Base-by-base conservation (phyloP, 2,797 vertebrate genomes). In the Capromys pilorides region DNA sequence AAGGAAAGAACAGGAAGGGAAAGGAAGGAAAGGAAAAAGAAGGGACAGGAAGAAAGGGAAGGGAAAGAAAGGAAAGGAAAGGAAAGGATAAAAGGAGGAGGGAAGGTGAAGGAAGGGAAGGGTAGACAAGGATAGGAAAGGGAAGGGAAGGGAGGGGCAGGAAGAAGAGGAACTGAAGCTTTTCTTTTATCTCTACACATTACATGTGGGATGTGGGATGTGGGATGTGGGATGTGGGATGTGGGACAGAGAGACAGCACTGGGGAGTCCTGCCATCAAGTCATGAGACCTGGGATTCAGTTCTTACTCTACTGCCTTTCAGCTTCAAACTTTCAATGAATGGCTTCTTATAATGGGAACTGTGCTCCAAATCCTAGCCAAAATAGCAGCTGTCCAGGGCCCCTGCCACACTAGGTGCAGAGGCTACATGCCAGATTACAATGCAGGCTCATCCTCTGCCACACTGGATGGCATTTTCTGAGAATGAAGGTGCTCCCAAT, bases 1-100 rank as follows among this genome's bases (percentile, higher is more conserved):
- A 12, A 54, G 33, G 10, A 2, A 6, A 5, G 1, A n/a, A n/a
- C n/a, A n/a, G n/a, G n/a, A n/a, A n/a, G n/a, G 10, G 12, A 4
- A 26, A 31, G 12, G 8, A 12, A 66, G 28, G 26, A 28, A 6
- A 61, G 59, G 57, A 6, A 22, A 26, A 9, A 10, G 62, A 28
- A 33, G 64, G 14, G 24, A 6, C 19, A 57, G 14, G 54, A 57
- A 18, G 33, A 31, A n/a, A n/a, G 6, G 4, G n/a, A 18, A 21
- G n/a, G n/a, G n/a, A 10, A 1, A 0, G 61, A 26, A 41, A n/a
- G 10, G 18, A 11, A 18, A 19, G 9, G 36, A 12, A 36, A 8
- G 16, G 11, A 10, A 13, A 24, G 24, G 22, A 22, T 6, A 18
- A 24, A 24, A 51, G 33, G 14, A 2, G 13, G 2, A 3, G 28